These are phyloP conservation scores for Cacatua alba DNA, from an alignment of 2,113 vertebrate genomes.

Conservation along the genomic window DNA sequence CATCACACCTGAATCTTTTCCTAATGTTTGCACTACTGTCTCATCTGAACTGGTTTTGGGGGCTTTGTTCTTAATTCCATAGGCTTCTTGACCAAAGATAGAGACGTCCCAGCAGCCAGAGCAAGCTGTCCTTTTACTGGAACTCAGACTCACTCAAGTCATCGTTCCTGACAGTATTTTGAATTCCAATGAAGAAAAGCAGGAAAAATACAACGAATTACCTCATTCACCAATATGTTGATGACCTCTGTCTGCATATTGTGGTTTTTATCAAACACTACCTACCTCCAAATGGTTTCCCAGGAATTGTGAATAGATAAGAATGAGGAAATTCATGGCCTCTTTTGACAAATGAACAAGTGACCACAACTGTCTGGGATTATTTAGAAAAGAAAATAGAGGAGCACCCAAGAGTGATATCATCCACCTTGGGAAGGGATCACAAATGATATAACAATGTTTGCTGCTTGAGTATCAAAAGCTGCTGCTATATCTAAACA, in stretches of 20 bases:
- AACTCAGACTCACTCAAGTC: background rate
- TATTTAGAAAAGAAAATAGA: background rate
- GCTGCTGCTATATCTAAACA: background rate
- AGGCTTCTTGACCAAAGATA: background rate
- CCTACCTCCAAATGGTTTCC: background rate
- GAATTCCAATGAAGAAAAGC: background rate
- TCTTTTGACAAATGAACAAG: background rate
- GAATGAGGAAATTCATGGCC: background rate
- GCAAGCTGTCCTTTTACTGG: background rate
- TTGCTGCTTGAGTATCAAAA: background rate
- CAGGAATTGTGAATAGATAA: background rate
- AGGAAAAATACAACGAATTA: background rate
- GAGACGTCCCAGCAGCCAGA: background rate
- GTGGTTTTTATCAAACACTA: background rate
- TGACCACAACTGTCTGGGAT: background rate
- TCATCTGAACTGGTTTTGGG: background rate
- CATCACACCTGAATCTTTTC: background rate
- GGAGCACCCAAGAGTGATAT: background rate
- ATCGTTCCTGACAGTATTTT: background rate
- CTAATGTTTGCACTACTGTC: background rate
- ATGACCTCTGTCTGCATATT: background rate
- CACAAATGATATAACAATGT: background rate
- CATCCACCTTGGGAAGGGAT: background rate
- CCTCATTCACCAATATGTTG: background rate
- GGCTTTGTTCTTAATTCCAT: background rate